These are phyloP conservation scores for Brachionus sp. DNA, from an alignment of 1,140 invertebrate species.

Conservation along the genomic window DNA sequence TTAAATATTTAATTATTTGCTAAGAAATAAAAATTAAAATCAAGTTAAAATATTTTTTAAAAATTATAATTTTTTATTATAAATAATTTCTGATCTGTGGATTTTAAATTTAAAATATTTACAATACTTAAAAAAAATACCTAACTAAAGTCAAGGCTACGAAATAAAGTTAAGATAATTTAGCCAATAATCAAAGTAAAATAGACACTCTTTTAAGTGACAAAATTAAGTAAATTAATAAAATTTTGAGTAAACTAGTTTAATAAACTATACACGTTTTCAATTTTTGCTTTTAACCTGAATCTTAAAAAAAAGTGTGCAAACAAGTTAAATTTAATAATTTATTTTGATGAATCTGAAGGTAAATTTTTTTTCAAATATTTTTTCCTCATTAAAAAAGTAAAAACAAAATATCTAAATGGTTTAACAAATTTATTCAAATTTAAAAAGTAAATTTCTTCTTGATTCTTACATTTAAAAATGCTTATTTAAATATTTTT, in stretches of 20 bases:
- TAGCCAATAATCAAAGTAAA: background rate
- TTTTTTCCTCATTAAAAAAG: background rate
- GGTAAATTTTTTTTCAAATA: background rate
- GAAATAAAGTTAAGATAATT: conserved; percentile 10
- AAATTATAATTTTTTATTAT: background rate
- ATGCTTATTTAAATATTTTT: no score
- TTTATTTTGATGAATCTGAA: background rate
- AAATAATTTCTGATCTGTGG: background rate
- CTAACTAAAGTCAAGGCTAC: background rate
- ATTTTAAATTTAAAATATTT: background rate
- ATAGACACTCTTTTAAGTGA: background rate
- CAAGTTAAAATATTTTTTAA: background rate
- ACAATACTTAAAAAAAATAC: background rate
- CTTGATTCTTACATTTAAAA: no score
- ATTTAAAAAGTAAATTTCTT: no score
- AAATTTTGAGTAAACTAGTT: background rate
- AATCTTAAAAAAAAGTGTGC: background rate
- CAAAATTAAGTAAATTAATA: background rate
- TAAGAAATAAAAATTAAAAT: background rate
- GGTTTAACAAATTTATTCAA: no score
- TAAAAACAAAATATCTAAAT: background rate
- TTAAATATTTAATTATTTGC: no score
- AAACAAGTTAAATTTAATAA: background rate
- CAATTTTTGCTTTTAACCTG: background rate
- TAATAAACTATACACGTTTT: background rate